Conservation (phyloP, 2,888 invertebrate genomes). For the Philereme vetulata region DNA sequence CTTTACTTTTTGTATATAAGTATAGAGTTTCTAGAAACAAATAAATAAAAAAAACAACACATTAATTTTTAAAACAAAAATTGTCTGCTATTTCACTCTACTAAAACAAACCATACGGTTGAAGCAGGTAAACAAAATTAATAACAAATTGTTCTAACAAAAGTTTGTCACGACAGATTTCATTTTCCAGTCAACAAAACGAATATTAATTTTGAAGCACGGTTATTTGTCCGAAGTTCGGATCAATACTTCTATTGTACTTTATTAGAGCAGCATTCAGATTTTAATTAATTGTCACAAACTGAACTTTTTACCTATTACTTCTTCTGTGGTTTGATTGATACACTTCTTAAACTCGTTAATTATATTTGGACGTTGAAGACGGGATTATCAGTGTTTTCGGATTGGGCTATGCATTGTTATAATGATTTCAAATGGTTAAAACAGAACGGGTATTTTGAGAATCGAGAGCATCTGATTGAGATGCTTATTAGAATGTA, state of each 20-base stretch:
- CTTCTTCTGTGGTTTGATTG: conserved; percentile 41
- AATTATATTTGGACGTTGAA: conserved; percentile 67
- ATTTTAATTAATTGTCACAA: conserved; percentile 74
- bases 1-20: too few relatives aligned
- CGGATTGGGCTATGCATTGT: conserved; percentile 24
- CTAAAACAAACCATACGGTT: not conserved
- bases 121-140: conserved; percentile 11
- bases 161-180: conserved; percentile 48
- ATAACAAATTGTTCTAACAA: conserved; percentile 48
- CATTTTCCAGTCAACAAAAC: conserved; percentile 39
- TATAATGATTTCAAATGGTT: conserved; percentile 28
- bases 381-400: conserved; percentile 25
- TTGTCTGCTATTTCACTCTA: too few relatives aligned
- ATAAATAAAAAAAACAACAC: too few relatives aligned
- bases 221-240: conserved; percentile 42
- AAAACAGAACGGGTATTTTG: conserved; percentile 14
- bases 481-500: not conserved
- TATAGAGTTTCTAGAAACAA: too few relatives aligned
- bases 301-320: conserved; percentile 54
- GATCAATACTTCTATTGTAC: conserved; percentile 64
- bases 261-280: conserved; percentile 59
- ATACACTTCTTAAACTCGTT: conserved; percentile 69
- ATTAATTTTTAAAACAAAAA: too few relatives aligned
- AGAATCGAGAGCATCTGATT: not conserved
- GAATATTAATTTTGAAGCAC: conserved; percentile 34